Conservation (phyloP, 2,113 vertebrate genomes). For the Ochotona curzoniae region DNA sequence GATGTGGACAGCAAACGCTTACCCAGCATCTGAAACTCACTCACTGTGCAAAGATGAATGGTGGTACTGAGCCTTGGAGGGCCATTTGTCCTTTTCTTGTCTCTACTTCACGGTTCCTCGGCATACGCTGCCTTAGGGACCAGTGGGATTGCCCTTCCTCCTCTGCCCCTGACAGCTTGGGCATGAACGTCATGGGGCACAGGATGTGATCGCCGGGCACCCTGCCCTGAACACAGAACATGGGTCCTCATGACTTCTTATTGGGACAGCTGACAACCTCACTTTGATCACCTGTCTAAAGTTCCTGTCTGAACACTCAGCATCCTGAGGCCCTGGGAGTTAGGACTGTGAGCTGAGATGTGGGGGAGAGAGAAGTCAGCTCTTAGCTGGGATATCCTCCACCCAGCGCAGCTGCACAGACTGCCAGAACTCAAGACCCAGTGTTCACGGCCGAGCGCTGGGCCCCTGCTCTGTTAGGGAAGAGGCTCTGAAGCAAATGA, state of each 20-base stretch:
- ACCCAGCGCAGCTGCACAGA: not conserved
- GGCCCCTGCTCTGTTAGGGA: not conserved
- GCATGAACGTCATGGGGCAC: not conserved
- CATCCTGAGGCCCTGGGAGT: not conserved
- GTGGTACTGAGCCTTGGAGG: too few species aligned
- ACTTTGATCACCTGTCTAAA: not conserved
- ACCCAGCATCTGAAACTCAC: not conserved
- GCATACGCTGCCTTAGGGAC: rapidly evolving
- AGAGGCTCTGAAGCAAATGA: not conserved
- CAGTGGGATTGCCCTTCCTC: not conserved
- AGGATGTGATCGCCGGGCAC: not conserved
- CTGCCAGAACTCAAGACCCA: not conserved
- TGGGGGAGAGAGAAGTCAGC: not conserved
- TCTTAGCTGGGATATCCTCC: not conserved
- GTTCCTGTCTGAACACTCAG: not conserved
- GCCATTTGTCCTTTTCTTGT: rapidly evolving
- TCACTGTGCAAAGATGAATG: too few species aligned
- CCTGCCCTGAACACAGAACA: rapidly evolving
- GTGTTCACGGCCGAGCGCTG: not conserved
- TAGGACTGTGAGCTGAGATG: not conserved
- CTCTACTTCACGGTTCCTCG: not conserved
- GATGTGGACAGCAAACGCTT: not conserved
- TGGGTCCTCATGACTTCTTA: not conserved
- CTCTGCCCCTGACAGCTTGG: too few species aligned
- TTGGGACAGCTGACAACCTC: not conserved